phyloP scores from a whole-genome alignment of 2,113 vertebrate species.

The Trochalopteron elliotii region DNA sequence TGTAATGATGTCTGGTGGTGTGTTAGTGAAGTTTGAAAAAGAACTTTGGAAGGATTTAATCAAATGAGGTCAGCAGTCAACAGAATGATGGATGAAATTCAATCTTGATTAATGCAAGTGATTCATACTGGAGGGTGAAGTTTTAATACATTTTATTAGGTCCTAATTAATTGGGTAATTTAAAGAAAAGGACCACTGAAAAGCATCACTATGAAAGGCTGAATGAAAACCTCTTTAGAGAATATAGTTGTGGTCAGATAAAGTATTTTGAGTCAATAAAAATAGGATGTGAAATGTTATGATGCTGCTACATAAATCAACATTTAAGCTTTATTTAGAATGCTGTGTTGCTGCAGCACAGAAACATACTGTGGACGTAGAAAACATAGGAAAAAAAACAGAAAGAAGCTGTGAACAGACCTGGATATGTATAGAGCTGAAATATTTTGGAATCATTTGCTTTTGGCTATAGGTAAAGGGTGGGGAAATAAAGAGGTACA shows the following conservation, averaged over 20 bases:
- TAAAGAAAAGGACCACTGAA: conserved; percentile 9
- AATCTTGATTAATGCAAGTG: conserved; percentile 29
- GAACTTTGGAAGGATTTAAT: conserved; percentile 12
- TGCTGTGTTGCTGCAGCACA: not conserved
- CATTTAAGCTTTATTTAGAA: not conserved
- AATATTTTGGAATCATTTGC: not conserved
- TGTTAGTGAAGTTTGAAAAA: not conserved
- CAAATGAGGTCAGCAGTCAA: conserved; percentile 22
- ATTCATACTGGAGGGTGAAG: conserved; percentile 5
- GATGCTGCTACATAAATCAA: not conserved
- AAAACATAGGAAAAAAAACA: not conserved
- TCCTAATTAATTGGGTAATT: conserved; percentile 52
- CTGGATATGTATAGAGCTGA: not conserved
- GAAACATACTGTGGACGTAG: not conserved
- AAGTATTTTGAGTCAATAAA: conserved; percentile 42
- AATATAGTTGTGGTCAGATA: not conserved
- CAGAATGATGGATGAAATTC: conserved; percentile 48
- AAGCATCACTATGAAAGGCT: not conserved
- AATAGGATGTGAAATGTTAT: not conserved
- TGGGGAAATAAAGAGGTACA: not conserved
- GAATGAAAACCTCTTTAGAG: not conserved
- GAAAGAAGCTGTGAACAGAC: not conserved
- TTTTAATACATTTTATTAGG: conserved; percentile 32
- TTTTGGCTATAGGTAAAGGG: not conserved
- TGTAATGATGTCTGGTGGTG: not conserved